Evolutionary conservation across 2,797 vertebrate genomes (phyloP).

Genomic region (Orestias chungarensis): DNA sequence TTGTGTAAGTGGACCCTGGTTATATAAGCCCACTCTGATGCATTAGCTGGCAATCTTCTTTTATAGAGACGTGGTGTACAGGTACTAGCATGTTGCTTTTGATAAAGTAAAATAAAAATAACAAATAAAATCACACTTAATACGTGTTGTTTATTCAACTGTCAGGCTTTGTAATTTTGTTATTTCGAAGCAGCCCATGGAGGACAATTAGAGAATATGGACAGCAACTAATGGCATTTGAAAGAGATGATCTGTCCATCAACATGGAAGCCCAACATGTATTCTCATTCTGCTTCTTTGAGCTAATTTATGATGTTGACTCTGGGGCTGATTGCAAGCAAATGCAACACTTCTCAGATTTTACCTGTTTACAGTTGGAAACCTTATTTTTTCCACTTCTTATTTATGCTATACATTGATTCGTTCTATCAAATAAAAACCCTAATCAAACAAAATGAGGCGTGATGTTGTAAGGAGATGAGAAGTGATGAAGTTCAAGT

Average conservation of each 20-base stretch:
- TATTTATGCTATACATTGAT: neutral
- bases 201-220: too few relatives aligned
- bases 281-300: constrained; percentile 14
- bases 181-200: neutral
- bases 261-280: constrained; percentile 18
- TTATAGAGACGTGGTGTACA: neutral
- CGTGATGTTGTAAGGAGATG: neutral
- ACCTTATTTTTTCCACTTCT: neutral
- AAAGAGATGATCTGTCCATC: too few relatives aligned
- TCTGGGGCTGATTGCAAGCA: neutral
- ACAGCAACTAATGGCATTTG: too few relatives aligned
- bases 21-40: neutral
- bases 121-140: too few relatives aligned
- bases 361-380: neutral
- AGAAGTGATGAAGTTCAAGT: neutral
- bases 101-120: too few relatives aligned
- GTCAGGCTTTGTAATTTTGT: neutral
- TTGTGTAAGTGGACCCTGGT: too few relatives aligned
- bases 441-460: neutral
- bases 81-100: neutral
- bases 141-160: constrained; percentile 10
- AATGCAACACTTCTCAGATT: neutral
- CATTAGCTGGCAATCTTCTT: neutral
- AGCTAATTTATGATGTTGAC: constrained; percentile 3
- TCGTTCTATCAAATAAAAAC: neutral